Evolutionary conservation across 2,113 vertebrate species (phyloP), one percentile per base, ranked within the genome.

Genomic region (Hippocampus abdominalis): DNA sequence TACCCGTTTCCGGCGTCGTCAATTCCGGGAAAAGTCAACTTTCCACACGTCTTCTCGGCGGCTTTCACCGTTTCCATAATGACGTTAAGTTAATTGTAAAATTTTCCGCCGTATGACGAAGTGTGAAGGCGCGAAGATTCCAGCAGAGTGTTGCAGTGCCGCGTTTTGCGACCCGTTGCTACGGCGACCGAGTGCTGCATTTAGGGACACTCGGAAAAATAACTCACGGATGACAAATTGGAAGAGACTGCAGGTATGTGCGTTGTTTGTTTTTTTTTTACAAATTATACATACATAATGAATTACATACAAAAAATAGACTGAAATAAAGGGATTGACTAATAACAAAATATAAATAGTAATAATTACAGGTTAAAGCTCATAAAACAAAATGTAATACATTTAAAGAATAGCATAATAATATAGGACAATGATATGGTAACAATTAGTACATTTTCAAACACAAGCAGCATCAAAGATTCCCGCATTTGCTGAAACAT

Each of bases 1-100:
- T 81, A 88, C 84, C 71, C 0, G 66, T 15, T 66, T 18, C 51
- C 21, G 8, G 32, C 10, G 59, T 90, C 81, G 4, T 71, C 68
- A 11, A 88, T 86, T 20, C 89, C 84, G 0, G 71, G 39, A 64
- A 76, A 36, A 40, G 74, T 21, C 0, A 82, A 87, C 2, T 78
- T 76, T 59, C 32, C 78, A 23, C 21, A 20, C 15, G 10, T 42
- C n/a, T 81, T 48, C 0, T 61, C 54, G 20, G 32, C 51, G 8
- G 63, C 63, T 11, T 71, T 49, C n/a, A 18, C 8, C 27, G 81
- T 67, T 29, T 75, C 76, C 87, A 88, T 90, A 18, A 70, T 72
- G 0, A 1, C 0, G 3, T 11, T 39, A 15, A 44, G 1, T 6
- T 29, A 32, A 39, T 25, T 61, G 8, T 49, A 68, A 74, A 64